phyloP scores from a whole-genome alignment of 1,140 invertebrate genomes.

The Diabrotica virgifera region DNA sequence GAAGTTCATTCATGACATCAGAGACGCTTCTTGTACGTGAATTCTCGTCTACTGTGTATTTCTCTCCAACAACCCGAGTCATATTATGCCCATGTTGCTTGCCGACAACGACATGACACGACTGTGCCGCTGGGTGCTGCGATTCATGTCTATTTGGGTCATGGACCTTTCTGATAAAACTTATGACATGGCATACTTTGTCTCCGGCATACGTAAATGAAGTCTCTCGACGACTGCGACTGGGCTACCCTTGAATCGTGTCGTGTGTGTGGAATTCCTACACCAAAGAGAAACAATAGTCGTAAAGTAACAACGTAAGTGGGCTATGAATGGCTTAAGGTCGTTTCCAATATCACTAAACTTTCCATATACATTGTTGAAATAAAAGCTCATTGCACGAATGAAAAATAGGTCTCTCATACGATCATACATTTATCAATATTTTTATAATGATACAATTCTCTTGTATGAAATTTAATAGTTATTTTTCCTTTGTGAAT shows the following conservation, averaged over 20 bases:
- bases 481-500: too few relatives aligned
- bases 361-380: too few relatives aligned
- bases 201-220: constrained; percentile 18
- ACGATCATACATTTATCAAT: too few relatives aligned
- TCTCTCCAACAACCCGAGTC: constrained; percentile 15
- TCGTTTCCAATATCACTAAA: background rate
- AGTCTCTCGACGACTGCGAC: constrained; percentile 1
- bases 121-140: background rate
- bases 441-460: too few relatives aligned
- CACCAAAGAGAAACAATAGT: constrained; percentile 10
- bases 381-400: too few relatives aligned
- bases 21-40: constrained; percentile 16
- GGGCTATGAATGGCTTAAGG: constrained; percentile 6
- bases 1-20: constrained; percentile 31
- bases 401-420: too few relatives aligned
- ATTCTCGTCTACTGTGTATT: constrained; percentile 14
- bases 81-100: constrained; percentile 9
- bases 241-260: constrained; percentile 13
- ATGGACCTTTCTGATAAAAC: constrained; percentile 23
- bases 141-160: constrained; percentile 24
- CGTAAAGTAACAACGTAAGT: constrained; percentile 7
- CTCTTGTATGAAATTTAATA: too few relatives aligned
- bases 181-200: constrained; percentile 19
- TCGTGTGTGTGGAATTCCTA: constrained; percentile 16
- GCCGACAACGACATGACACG: constrained; percentile 9